Evolutionary conservation across 2,797 vertebrate species (phyloP), one percentile per base, ranked within the genome.

Genomic region (Huso huso): DNA sequence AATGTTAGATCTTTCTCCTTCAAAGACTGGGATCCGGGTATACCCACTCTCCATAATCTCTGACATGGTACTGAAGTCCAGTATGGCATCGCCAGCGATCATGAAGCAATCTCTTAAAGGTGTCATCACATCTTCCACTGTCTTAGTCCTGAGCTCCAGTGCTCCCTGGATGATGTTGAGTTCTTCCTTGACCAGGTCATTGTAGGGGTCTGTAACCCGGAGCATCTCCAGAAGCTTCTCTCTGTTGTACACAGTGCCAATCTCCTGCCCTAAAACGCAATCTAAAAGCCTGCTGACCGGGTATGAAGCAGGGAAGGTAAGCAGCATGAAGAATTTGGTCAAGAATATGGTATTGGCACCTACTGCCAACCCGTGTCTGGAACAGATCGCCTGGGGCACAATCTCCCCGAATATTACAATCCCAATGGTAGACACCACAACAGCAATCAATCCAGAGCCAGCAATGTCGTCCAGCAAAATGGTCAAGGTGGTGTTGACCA

Each of bases 241-340:
- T 69, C 97, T 87, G 85, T 99, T 99, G 79, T 99, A 99, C 71
- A 99, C 96, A 8, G 95, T 99, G 63, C 96, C 96, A 49, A 99
- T 99, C 89, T 99, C 96, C 90, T 99, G 97, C 1, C 96, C 96
- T 74, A 99, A 84, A 49, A 99, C 92, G 78, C 95, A 96, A 86
- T 99, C 97, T 79, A 99, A 86, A 71, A 99, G 89, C 78, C 98
- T 98, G 88, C 96, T 99, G 75, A 99, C 95, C 0, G 97, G 96
- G 81, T 96, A 99, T 63, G 97, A 98, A 1, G 95, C 95, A 0
- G 97, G 97, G 78, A 99, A 99, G 77, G 96, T 99, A 86, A 99
- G 95, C 89, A 99, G 90, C 97, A 99, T 99, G 86, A 99, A 99
- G 84, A 99, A 98, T 82, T 99, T 99, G 66, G 97, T 99, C 79